Percentiles rank a stretch among this genome's conserved stretches.
Evolutionary conservation across 2,797 vertebrate genomes (phyloP).

Genomic region (Thunnus albacares): DNA sequence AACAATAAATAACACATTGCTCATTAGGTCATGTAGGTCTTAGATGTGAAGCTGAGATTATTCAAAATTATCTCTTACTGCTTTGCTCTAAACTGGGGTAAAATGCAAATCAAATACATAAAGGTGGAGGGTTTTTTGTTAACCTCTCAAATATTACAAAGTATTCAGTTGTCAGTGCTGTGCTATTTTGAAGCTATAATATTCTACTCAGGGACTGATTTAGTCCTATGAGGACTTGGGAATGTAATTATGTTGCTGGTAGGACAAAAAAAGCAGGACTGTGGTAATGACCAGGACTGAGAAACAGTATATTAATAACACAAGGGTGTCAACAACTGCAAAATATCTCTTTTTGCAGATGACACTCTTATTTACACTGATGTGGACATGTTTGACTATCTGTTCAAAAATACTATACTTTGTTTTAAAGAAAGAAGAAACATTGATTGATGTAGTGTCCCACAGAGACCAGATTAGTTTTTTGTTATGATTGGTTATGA

Average conservation of each 20-base stretch:
- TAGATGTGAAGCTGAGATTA: background rate
- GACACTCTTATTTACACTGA: background rate
- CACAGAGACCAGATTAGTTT: too few species aligned
- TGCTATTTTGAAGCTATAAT: background rate
- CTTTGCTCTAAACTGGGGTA: background rate
- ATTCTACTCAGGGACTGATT: background rate
- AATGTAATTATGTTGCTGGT: background rate
- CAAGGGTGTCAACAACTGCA: background rate
- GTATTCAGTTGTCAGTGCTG: background rate
- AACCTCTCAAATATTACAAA: constrained; percentile 7
- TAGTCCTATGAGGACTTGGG: background rate
- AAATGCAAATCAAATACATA: background rate
- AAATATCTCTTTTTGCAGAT: background rate
- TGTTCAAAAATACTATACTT: background rate
- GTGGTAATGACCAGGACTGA: background rate
- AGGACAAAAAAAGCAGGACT: background rate
- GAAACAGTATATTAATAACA: background rate
- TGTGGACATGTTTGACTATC: background rate
- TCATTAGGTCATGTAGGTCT: background rate
- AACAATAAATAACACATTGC: constrained; percentile 2
- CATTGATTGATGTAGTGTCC: background rate
- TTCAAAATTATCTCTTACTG: background rate
- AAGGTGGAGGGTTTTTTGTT: background rate
- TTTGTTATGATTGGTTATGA: too few species aligned
- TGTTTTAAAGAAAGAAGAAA: background rate